These are phyloP conservation scores for Lottia gigantea DNA, from an alignment of 2,888 invertebrate genomes.

Conservation along the genomic window DNA sequence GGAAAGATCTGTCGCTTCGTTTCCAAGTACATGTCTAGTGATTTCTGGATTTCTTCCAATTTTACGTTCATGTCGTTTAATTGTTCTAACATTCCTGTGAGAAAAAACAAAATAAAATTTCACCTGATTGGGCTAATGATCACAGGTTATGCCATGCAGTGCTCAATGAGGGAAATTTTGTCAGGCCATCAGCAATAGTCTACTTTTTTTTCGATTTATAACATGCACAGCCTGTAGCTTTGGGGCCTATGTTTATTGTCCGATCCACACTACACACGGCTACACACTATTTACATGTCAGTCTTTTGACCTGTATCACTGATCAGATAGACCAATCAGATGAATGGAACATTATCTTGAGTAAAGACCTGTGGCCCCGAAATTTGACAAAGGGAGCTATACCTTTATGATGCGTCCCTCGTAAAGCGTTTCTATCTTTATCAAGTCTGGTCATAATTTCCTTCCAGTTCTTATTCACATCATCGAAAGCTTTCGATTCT, in stretches of 20 bases:
- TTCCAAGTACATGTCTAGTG: slow-evolving; percentile 87
- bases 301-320: too few relatives aligned
- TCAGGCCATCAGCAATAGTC: too few relatives aligned
- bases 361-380: too few relatives aligned
- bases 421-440: slow-evolving; percentile 67
- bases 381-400: background rate
- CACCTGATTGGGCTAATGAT: slow-evolving; percentile 50
- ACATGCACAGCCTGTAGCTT: too few relatives aligned
- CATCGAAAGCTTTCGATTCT: slow-evolving; percentile 78
- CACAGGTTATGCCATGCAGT: too few relatives aligned
- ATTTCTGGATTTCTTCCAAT: slow-evolving; percentile 83
- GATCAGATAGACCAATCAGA: too few relatives aligned
- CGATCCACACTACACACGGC: too few relatives aligned
- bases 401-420: slow-evolving; percentile 68
- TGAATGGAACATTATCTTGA: too few relatives aligned
- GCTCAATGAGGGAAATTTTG: too few relatives aligned
- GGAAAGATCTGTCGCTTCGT: slow-evolving; percentile 90
- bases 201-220: too few relatives aligned
- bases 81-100: slow-evolving; percentile 74
- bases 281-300: too few relatives aligned
- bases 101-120: slow-evolving; percentile 33
- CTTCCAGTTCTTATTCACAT: slow-evolving; percentile 79
- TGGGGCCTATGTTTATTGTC: too few relatives aligned
- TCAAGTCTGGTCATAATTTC: slow-evolving; percentile 73
- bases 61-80: slow-evolving; percentile 80